A percentile compares a stretch with the other conserved stretches of the same genome.
These are phyloP conservation scores for Zoroaster sp. DNA, from an alignment of 53 echinoderm and acorn worm genomes.

Conservation along the genomic window DNA sequence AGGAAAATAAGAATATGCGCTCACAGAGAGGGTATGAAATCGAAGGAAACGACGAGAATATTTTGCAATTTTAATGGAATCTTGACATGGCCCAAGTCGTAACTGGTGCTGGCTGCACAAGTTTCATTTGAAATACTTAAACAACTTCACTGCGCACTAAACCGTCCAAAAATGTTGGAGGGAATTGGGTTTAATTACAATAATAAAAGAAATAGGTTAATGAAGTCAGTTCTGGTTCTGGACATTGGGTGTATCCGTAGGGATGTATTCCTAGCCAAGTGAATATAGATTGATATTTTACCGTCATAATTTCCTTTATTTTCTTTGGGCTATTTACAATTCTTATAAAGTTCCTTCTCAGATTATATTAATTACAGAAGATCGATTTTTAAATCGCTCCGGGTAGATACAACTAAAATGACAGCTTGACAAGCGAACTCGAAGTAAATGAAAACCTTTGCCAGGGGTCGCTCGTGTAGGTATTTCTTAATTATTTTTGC, in stretches of 20 bases:
- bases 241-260: not conserved
- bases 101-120: no score
- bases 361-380: slow-evolving; percentile 1
- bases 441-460: not conserved
- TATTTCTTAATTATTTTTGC: not conserved
- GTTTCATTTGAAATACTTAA: no score
- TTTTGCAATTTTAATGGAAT: no score
- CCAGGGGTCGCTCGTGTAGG: not conserved
- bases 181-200: not conserved
- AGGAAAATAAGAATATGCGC: no score
- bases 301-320: not conserved
- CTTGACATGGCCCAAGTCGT: no score
- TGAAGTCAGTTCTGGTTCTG: not conserved
- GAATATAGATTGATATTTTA: slow-evolving; percentile 17
- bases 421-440: not conserved
- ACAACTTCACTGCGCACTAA: no score
- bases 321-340: slow-evolving; percentile 2
- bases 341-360: not conserved
- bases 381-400: slow-evolving; percentile 14
- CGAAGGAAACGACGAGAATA: not conserved
- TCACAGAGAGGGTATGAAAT: not conserved
- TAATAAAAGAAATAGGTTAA: slow-evolving; percentile 21
- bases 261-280: not conserved
- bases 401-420: slow-evolving; percentile 8
- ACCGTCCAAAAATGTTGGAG: not conserved